Evolutionary conservation across 2,113 vertebrate genomes (phyloP).

Genomic region (Strix aluco): DNA sequence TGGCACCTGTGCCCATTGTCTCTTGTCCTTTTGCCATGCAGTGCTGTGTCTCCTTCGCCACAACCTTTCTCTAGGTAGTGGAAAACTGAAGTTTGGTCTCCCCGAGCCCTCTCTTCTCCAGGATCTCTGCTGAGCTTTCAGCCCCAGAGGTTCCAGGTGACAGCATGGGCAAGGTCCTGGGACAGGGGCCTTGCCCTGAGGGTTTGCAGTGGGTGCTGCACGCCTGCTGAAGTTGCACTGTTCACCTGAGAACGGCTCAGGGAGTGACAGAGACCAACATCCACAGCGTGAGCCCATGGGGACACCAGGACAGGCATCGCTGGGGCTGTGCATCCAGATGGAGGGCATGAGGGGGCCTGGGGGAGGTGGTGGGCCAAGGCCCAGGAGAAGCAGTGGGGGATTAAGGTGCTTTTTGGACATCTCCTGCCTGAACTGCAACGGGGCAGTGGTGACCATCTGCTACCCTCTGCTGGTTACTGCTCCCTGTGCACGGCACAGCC

Average conservation of each 20-base stretch:
- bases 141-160: neutral
- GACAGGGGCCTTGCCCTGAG: neutral
- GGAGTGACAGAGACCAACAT: neutral
- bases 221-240: neutral
- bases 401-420: neutral
- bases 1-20: neutral
- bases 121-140: neutral
- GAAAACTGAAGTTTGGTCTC: neutral
- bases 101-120: neutral
- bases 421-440: neutral
- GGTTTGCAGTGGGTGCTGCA: neutral
- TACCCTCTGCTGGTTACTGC: constrained; percentile 26
- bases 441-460: neutral
- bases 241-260: neutral
- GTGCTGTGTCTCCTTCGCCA: neutral
- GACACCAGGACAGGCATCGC: neutral
- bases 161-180: neutral
- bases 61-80: neutral
- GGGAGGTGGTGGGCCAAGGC: neutral
- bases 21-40: neutral
- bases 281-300: accelerated
- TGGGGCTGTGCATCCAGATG: neutral
- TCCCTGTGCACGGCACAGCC: accelerated
- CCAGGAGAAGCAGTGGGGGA: neutral
- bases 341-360: neutral